Base-by-base conservation (phyloP, 1,140 invertebrate species). In the Whitmania pigra region DNA sequence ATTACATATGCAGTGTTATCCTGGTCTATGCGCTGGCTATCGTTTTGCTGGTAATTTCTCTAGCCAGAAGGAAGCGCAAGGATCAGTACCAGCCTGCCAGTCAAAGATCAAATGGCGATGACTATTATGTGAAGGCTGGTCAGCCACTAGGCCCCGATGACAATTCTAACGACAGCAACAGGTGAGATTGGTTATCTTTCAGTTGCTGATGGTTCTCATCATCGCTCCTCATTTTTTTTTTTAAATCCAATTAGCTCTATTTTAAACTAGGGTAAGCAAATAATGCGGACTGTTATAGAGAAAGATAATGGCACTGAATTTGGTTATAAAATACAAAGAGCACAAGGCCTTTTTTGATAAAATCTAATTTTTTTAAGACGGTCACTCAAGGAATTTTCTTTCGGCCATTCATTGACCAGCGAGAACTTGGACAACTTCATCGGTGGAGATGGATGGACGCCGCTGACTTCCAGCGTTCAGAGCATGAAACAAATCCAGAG, bases 1-100 rank as follows among this genome's bases (percentile, higher is more conserved):
- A 70, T 25, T 70, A 70, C 69, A 53, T 70, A 36, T 70, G 69
- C 43, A 53, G 31, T 53, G 69, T 70, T 25, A 70, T 70, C 6
- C 3, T 70, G 20, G 69, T 70, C 69, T 70, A 70, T 36, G 69
- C 69, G 11, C 49, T 70, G 20, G 69, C 69, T 25, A 70, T 70
- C 15, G 69, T 53, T 13, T 54, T 53, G 69, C 27, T 70, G 22
- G 53, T 70, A 25, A 22, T 70, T 13, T 70, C 69, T 25, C n/a
- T 70, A 17, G 69, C 69, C 43, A 70, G 69, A n/a, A 70, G 69
- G 18, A 63, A 63, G 20, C 22, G 29, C 22, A 63, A 63, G 29
- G 57, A 63, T 31, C 57, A 63, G 29, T 63, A 63, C 57, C 22
- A 31, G 18, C 57, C 57, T 18, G 57, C 57, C 57, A 63, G 18